A percentile compares a stretch with the other conserved stretches of the same genome.
Conservation (phyloP, 2,113 vertebrate genomes). For the Amblyornis subalaris region DNA sequence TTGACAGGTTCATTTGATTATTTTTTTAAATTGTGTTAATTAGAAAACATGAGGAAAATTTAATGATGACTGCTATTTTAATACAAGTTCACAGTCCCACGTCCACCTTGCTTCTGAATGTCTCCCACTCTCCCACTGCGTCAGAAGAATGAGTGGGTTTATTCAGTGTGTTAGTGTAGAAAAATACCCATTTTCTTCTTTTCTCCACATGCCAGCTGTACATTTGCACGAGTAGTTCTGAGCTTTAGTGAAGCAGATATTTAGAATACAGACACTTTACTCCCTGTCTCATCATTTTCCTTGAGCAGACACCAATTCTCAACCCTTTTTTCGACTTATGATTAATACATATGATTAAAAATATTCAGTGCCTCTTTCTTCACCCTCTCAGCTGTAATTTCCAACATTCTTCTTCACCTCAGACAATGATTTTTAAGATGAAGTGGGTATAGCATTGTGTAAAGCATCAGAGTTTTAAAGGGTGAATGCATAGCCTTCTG, state of each 20-base stretch:
- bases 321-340: background rate
- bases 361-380: background rate
- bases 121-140: background rate
- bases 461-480: background rate
- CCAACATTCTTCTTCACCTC: background rate
- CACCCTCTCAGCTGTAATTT: background rate
- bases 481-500: background rate
- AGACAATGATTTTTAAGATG: background rate
- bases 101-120: background rate
- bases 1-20: background rate
- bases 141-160: constrained; percentile 3
- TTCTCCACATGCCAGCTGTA: background rate
- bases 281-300: background rate
- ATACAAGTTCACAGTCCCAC: background rate
- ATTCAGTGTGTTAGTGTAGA: background rate
- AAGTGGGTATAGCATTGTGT: background rate
- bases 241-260: background rate
- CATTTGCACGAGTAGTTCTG: background rate
- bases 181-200: constrained; percentile 17
- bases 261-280: background rate
- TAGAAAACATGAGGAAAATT: background rate
- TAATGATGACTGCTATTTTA: constrained; percentile 1
- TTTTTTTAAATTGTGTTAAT: background rate
- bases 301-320: background rate
- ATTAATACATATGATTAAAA: constrained; percentile 19